Base-by-base conservation (phyloP, 2,888 invertebrate genomes). In the Parnassius orleans region DNA sequence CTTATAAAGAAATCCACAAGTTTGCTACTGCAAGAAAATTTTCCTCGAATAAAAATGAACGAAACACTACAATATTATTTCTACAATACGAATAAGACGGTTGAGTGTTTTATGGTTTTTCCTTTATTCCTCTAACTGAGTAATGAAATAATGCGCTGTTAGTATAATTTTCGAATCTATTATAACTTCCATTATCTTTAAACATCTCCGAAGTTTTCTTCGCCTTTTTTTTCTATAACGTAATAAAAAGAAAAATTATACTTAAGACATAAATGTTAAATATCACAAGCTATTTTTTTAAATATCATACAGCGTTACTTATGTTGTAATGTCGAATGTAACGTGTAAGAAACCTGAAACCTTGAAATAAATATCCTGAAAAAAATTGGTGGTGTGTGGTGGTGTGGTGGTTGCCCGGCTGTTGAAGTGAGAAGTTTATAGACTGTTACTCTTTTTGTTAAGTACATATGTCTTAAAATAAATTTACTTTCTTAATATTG, bases 71-170 rank as follows among this genome's bases (percentile, higher is more conserved):
- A 75, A 79, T 82, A 84, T 85, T 82, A 84, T 82, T 80, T 78
- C 69, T 68, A 77, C 75, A 76, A 77, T 79, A 83, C 80, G 77
- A 76, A 77, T 79, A 83, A 80, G 77, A 79, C 74, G 75, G 74
- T 71, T 71, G 76, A 76, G 76, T 80, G 76, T 77, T 83, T 83
- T 81, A 85, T 78, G 80, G 77, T 79, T 81, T 76, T 79, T 70
- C 72, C 72, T 70, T 72, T 73, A 74, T 74, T 70, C 74, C 72
- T 75, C 75, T 78, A 77, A 76, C 78, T 70, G 73, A 72, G 77
- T 74, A 70, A 79, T 79, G 75, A 78, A 79, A 77, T 72, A 76
- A 74, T 72, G 72, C 70, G 67, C 68, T 70, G 71, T 73, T 73
- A 70, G 78, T 74, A 81, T 81, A 80, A 83, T 80, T 78, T 79